These are phyloP conservation scores for Trichopria drosophilae DNA, from an alignment of 2,888 invertebrate genomes.

Conservation along the genomic window DNA sequence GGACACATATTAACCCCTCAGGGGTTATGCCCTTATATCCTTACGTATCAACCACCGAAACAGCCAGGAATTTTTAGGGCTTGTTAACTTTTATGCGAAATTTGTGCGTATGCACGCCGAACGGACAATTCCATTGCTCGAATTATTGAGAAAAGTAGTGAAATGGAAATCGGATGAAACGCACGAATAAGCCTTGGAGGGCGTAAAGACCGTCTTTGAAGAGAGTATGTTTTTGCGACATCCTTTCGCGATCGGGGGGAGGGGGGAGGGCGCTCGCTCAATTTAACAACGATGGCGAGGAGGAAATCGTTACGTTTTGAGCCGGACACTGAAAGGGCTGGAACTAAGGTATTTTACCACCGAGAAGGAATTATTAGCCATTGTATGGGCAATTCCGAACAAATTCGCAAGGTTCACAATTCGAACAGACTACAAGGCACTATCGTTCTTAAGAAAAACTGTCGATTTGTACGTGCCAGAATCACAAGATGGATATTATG, in stretches of 20 bases:
- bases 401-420: slow-evolving; percentile 1
- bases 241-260: not conserved
- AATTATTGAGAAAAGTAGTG: slow-evolving; percentile 6
- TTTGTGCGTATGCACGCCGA: slow-evolving; percentile 1
- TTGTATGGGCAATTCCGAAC: not conserved
- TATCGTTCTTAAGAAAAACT: no score
- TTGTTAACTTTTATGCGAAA: slow-evolving; percentile 5
- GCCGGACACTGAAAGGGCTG: not conserved
- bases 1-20: slow-evolving; percentile 7
- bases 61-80: slow-evolving; percentile 32
- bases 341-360: not conserved
- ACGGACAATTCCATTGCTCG: slow-evolving; percentile 3
- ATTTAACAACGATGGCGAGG: slow-evolving; percentile 9
- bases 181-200: not conserved
- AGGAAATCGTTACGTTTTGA: not conserved
- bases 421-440: no score
- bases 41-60: slow-evolving; percentile 32
- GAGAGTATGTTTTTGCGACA: not conserved
- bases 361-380: not conserved
- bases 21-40: slow-evolving; percentile 23
- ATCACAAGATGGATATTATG: no score
- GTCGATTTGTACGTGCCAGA: no score
- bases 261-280: slow-evolving; percentile 33
- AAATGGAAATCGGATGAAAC: not conserved
- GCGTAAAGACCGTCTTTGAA: not conserved